phyloP scores from a whole-genome alignment of 2,888 invertebrate species.

The Laspeyria flexula region DNA sequence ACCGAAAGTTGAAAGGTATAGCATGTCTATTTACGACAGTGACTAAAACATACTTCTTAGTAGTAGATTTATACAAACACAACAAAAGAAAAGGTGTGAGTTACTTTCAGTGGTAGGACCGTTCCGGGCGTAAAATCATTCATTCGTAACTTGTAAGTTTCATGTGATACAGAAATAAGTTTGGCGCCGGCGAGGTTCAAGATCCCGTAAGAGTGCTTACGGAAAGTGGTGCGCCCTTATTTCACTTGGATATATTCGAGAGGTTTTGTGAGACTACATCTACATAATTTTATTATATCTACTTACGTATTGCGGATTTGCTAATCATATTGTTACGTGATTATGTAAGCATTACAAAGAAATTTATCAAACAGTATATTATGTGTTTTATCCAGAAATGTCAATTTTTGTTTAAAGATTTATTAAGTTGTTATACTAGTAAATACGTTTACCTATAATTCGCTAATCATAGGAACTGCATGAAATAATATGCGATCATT shows the following conservation, averaged over 20 bases:
- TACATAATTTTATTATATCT: conserved; percentile 34
- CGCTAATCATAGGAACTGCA: no score
- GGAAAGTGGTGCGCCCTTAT: conserved; percentile 52
- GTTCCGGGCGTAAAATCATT: conserved; percentile 46
- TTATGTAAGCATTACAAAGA: conserved; percentile 6
- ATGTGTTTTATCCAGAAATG: no score
- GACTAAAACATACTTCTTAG: background rate
- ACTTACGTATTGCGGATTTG: conserved; percentile 22
- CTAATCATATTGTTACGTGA: conserved; percentile 30
- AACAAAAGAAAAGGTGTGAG: conserved; percentile 18
- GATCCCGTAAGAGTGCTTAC: conserved; percentile 59
- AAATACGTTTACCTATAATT: no score
- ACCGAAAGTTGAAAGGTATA: no score
- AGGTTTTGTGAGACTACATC: conserved; percentile 31
- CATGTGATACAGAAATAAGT: conserved; percentile 58
- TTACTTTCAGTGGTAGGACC: conserved; percentile 14
- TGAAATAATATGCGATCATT: no score
- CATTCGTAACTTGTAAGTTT: conserved; percentile 54
- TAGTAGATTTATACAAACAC: conserved; percentile 10
- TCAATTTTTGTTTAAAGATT: no score
- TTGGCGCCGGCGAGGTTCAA: conserved; percentile 52
- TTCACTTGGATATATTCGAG: conserved; percentile 46
- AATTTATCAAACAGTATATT: conserved; percentile 12
- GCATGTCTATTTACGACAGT: no score
- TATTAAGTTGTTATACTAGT: no score